These are phyloP conservation scores for Dermatemys mawii DNA, from an alignment of 2,113 vertebrate genomes.

Conservation along the genomic window DNA sequence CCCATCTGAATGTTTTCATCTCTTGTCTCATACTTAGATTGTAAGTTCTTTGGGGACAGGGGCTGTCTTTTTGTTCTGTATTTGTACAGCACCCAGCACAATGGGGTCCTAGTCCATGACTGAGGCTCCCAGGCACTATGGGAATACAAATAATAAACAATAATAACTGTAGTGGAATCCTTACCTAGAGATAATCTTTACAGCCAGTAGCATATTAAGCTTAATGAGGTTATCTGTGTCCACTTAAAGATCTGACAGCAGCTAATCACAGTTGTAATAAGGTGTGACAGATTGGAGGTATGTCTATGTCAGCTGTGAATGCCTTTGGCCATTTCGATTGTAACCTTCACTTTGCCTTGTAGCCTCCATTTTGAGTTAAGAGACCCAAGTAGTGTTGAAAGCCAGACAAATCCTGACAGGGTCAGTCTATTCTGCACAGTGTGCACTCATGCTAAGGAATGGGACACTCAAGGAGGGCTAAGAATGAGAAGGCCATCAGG, in stretches of 20 bases:
- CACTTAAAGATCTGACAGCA: background rate
- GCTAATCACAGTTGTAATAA: background rate
- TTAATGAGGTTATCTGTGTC: background rate
- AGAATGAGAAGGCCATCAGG: background rate
- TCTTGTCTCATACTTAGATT: too few species aligned
- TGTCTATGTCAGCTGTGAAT: background rate
- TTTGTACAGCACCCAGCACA: too few species aligned
- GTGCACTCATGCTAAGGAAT: background rate
- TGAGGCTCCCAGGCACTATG: too few species aligned
- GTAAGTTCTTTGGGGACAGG: too few species aligned
- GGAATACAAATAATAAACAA: too few species aligned
- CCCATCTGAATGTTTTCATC: too few species aligned
- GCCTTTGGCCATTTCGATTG: background rate
- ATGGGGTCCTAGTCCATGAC: too few species aligned
- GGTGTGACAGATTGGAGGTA: background rate
- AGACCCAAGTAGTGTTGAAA: background rate
- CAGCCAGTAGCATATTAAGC: background rate
- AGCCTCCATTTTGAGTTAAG: background rate
- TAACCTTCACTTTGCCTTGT: background rate
- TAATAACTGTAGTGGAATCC: background rate
- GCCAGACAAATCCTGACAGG: background rate
- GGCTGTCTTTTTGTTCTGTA: too few species aligned
- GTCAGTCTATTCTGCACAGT: background rate
- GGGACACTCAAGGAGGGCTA: background rate
- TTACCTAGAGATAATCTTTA: background rate